Evolutionary conservation across 2,797 vertebrate genomes (phyloP).

Genomic region (Alcedo quadribrachys): DNA sequence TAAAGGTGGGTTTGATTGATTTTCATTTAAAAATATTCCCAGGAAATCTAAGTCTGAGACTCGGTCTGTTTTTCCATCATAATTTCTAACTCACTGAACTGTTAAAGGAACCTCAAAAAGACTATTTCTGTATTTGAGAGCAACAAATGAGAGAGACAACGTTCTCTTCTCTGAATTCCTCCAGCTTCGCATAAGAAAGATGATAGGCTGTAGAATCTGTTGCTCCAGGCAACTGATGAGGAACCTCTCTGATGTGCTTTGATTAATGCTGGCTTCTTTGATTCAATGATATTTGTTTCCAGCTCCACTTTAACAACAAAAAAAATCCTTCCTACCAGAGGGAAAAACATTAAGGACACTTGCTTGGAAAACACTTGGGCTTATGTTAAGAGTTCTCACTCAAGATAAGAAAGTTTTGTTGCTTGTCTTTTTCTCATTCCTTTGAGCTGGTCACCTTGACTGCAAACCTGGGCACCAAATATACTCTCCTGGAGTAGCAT

Average conservation of each 20-base stretch:
- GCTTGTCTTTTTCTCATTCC: background rate
- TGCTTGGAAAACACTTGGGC: background rate
- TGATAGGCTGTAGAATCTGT: background rate
- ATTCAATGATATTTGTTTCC: slow-evolving; percentile 47
- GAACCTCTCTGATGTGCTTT: slow-evolving; percentile 49
- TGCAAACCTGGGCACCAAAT: background rate
- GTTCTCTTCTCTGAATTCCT: slow-evolving; percentile 23
- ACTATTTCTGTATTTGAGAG: slow-evolving; percentile 22
- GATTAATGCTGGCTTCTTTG: slow-evolving; percentile 56
- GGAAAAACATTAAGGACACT: slow-evolving; percentile 39
- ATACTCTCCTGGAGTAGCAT: background rate
- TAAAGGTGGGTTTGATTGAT: background rate
- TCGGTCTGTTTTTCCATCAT: background rate
- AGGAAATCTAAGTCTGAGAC: background rate
- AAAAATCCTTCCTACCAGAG: background rate
- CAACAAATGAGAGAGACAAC: background rate
- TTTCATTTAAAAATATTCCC: background rate
- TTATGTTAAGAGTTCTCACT: background rate
- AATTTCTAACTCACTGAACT: background rate
- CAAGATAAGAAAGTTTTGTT: slow-evolving; percentile 10
- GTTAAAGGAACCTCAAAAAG: slow-evolving; percentile 37
- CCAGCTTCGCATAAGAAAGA: slow-evolving; percentile 33
- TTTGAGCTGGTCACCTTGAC: slow-evolving; percentile 10
- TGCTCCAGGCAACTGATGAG: slow-evolving; percentile 61
- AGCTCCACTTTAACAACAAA: background rate